Evolutionary conservation across 2,113 vertebrate species (phyloP), one percentile per base, ranked within the genome.

Genomic region (Xiphophorus hellerii): DNA sequence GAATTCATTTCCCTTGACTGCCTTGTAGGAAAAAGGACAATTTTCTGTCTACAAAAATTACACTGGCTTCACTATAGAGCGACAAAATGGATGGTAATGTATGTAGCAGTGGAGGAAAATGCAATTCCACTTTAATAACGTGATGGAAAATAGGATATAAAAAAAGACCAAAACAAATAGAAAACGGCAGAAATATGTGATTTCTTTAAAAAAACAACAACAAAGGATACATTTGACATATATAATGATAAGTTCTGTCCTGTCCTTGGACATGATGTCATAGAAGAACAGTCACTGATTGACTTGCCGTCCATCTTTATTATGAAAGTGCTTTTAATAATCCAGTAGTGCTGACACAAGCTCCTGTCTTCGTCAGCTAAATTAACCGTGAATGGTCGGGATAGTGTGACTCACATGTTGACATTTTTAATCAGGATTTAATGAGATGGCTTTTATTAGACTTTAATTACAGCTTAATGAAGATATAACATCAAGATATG

Each of bases 401-500:
- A 71, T 48, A 33, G 20, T 62, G 61, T 27, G 67, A 71, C 60
- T 79, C 69, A 25, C 31, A 68, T 63, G 39, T 70, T 66, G 51
- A 63, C 44, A 29, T 70, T 44, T 70, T 73, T 1, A 71, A 77
- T 71, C 70, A 28, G 65, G 27, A 39, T 77, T 84, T 77, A n/a
- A 80, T 77, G 29, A 62, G 3, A 28, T 29, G 4, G 35, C 30
- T 73, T 79, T 65, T 64, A 76, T 62, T 77, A 33, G 31, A 27
- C 35, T 80, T 75, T 78, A 62, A 86, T 74, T 63, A 54, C 28
- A 68, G 61, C 72, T 13, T 71, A 69, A 81, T 81, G 69, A 82
- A 72, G 35, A 65, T 31, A 31, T 71, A 66, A 65, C 22, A 28
- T 62, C 29, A 28, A 69, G 37, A 66, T n/a, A 2, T 39, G 3